phyloP scores from a whole-genome alignment of 2,113 vertebrate genomes.

The Apteryx owenii region DNA sequence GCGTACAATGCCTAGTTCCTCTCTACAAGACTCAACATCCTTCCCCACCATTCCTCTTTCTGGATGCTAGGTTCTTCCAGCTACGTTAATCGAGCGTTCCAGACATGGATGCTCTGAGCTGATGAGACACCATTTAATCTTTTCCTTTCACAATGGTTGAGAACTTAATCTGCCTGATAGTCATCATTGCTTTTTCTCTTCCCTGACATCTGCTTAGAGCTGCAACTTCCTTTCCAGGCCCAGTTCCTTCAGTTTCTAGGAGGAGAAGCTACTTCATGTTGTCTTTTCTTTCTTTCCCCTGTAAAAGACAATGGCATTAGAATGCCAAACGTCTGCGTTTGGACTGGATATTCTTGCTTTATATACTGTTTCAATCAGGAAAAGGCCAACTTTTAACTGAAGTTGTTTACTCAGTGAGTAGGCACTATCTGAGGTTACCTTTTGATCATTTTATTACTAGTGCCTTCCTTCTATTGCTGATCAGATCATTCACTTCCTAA shows the following conservation, averaged over 20 bases:
- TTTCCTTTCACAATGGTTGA: neutral
- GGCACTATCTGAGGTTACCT: neutral
- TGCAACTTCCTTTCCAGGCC: neutral
- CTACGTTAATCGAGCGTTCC: neutral
- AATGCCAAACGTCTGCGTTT: neutral
- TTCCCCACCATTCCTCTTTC: neutral
- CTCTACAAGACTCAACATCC: neutral
- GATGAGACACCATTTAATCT: neutral
- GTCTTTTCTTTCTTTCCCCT: neutral
- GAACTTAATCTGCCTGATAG: neutral
- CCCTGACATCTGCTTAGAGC: neutral
- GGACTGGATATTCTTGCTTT: neutral
- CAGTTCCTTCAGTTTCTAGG: neutral
- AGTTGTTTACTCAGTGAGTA: neutral
- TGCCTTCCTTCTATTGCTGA: neutral
- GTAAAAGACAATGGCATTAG: neutral
- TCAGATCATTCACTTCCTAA: neutral
- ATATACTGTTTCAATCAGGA: neutral
- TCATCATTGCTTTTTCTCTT: neutral
- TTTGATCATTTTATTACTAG: neutral
- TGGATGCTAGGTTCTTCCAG: neutral
- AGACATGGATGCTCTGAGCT: neutral
- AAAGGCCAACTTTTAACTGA: neutral
- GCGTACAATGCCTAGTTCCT: neutral
- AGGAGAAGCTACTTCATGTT: neutral